phyloP scores from a whole-genome alignment of 2,113 vertebrate species.

The Laterallus jamaicensis region DNA sequence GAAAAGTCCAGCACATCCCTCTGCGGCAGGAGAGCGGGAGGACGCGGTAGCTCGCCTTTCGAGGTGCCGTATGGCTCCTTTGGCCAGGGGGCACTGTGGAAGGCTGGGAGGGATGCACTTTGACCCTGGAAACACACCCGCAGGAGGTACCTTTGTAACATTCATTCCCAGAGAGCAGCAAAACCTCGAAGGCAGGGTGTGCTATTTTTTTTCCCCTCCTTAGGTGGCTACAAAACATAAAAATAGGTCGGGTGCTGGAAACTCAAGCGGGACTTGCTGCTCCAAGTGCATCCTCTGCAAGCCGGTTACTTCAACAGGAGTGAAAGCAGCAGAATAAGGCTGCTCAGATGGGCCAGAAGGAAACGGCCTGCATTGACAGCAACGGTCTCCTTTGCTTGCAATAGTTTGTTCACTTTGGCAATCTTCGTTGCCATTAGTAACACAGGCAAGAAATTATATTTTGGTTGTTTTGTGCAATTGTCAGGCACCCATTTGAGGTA shows the following conservation, averaged over 20 bases:
- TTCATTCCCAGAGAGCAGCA: neutral
- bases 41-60: neutral
- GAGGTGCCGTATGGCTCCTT: neutral
- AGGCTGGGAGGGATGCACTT: slow-evolving; percentile 38
- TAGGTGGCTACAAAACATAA: neutral
- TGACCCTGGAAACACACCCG: slow-evolving; percentile 61
- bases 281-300: accelerated
- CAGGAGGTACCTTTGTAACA: neutral
- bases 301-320: neutral
- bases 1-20: neutral
- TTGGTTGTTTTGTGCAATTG: neutral
- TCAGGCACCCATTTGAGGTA: neutral
- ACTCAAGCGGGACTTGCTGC: accelerated
- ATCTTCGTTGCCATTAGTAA: slow-evolving; percentile 45
- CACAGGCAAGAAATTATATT: neutral
- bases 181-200: neutral
- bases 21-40: neutral
- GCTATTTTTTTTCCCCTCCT: neutral
- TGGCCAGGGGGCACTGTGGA: slow-evolving; percentile 10
- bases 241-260: neutral
- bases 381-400: neutral
- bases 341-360: neutral
- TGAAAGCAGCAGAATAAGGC: accelerated
- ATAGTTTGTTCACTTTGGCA: slow-evolving; percentile 31
- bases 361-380: neutral